Percentiles rank a stretch among this genome's conserved stretches.
Conservation (phyloP, 1,140 invertebrate species). For the Melitaea cinxia region DNA sequence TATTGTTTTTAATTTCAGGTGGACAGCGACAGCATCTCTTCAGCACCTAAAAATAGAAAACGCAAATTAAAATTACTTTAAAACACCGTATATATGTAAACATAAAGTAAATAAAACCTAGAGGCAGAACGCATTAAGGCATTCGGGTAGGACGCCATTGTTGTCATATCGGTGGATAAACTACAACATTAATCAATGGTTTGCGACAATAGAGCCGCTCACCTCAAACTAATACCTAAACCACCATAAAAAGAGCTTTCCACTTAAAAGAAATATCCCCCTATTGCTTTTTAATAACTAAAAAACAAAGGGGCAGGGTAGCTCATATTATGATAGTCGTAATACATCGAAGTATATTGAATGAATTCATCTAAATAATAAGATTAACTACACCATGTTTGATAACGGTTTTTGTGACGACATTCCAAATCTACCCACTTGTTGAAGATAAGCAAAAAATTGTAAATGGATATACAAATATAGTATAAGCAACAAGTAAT, state of each 20-base stretch:
- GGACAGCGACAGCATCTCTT: not conserved
- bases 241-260: constrained; percentile 48
- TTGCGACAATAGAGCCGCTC: constrained; percentile 70
- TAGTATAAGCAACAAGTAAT: not conserved
- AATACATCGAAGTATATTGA: constrained; percentile 49
- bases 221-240: constrained; percentile 57
- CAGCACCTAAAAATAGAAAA: constrained; percentile 10
- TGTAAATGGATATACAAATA: too few relatives aligned
- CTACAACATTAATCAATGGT: constrained; percentile 76
- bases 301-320: constrained; percentile 20
- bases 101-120: constrained; percentile 71
- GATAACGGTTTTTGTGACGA: constrained; percentile 66
- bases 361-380: constrained; percentile 68
- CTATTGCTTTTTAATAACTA: not conserved
- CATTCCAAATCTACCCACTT: constrained; percentile 57
- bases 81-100: constrained; percentile 63
- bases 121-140: constrained; percentile 70
- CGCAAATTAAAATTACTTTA: not conserved
- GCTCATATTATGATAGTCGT: constrained; percentile 46
- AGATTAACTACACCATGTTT: constrained; percentile 45
- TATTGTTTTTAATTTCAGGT: constrained; percentile 1
- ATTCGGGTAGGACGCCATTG: constrained; percentile 76
- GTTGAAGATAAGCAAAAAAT: not conserved
- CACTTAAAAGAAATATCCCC: constrained; percentile 30
- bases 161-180: constrained; percentile 80